phyloP scores from a whole-genome alignment of 2,888 invertebrate species.

The Sinopyrophorus schimmeli region DNA sequence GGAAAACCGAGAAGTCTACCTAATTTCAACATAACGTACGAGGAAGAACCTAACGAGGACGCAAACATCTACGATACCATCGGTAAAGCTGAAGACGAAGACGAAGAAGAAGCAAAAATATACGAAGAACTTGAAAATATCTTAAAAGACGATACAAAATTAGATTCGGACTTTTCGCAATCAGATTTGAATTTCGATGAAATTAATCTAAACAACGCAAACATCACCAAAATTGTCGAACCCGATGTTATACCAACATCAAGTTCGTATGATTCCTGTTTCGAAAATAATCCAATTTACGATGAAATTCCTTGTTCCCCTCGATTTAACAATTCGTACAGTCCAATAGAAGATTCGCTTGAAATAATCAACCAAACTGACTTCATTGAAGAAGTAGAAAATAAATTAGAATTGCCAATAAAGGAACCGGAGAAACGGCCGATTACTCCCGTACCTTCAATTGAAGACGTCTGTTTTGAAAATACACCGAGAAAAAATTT shows the following conservation, averaged over 20 bases:
- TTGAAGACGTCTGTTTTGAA: no score
- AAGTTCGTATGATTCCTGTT: conserved; percentile 11
- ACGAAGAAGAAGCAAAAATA: conserved; percentile 13
- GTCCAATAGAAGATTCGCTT: not conserved
- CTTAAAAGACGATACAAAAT: conserved; percentile 32
- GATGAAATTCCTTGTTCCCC: conserved; percentile 36
- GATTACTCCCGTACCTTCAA: not conserved
- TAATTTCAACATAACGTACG: conserved; percentile 36
- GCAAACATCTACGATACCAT: conserved; percentile 18
- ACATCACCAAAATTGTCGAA: conserved; percentile 28
- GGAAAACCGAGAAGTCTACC: conserved; percentile 43
- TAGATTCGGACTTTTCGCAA: conserved; percentile 36
- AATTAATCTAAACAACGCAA: conserved; percentile 45
- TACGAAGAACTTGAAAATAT: conserved; percentile 22
- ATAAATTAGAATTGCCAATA: not conserved
- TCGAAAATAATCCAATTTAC: conserved; percentile 43
- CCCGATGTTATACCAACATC: conserved; percentile 9
- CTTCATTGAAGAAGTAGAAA: not conserved
- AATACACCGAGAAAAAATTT: conserved; percentile 6
- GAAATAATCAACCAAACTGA: not conserved
- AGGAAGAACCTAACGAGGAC: conserved; percentile 15
- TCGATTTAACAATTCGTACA: not conserved
- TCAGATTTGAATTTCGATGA: conserved; percentile 48
- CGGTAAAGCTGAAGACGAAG: conserved; percentile 16
- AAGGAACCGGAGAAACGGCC: not conserved